phyloP scores from a whole-genome alignment of 2,113 vertebrate species.

The Quiscalus mexicanus region DNA sequence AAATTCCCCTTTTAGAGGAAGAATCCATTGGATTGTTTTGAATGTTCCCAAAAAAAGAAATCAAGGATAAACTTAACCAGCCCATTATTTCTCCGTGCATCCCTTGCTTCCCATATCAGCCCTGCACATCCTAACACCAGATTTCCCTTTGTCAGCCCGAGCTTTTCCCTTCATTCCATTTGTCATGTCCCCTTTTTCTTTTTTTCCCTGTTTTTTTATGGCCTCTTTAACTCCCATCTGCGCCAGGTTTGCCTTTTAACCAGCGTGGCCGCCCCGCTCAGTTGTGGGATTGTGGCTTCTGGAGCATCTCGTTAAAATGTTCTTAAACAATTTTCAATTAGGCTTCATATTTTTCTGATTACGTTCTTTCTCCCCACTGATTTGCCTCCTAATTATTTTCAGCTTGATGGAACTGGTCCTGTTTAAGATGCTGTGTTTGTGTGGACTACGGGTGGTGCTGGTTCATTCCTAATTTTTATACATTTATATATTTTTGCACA shows the following conservation, averaged over 20 bases:
- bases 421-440: not conserved
- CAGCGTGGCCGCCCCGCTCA: not conserved
- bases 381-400: constrained; percentile 37
- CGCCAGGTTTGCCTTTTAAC: constrained; percentile 50
- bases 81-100: not conserved
- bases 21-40: not conserved
- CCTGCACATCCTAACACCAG: not conserved
- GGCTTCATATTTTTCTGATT: constrained; percentile 62
- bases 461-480: not conserved
- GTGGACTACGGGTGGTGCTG: not conserved
- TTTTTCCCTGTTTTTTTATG: not conserved
- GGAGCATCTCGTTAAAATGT: constrained; percentile 66
- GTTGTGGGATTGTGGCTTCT: constrained; percentile 64
- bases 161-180: not conserved
- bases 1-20: not conserved
- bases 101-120: not conserved
- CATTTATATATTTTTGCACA: not conserved
- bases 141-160: not conserved
- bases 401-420: not conserved
- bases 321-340: constrained; percentile 65
- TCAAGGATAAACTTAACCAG: not conserved
- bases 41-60: not conserved
- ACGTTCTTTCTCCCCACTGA: constrained; percentile 37
- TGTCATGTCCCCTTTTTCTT: not conserved
- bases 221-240: not conserved